Evolutionary conservation across 2,113 vertebrate genomes (phyloP).

Genomic region (human): GRCh38 chr7:153682001-153682500

Average conservation of each 20-base stretch:
- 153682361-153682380: neutral
- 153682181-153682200: neutral
- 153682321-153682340: neutral
- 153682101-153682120: neutral
- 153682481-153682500: neutral
- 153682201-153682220: neutral
- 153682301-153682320: neutral
- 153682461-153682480: neutral
- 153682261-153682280: neutral
- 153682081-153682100: neutral
- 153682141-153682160: neutral
- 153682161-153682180: neutral
- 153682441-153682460: neutral
- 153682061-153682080: neutral
- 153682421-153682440: neutral
- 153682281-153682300: neutral
- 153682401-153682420: neutral
- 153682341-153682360: neutral
- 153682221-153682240: neutral
- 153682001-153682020: neutral
- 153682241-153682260: neutral
- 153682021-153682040: neutral
- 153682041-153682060: fast-evolving
- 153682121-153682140: neutral
- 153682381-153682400: neutral